A percentile compares a stretch with the other conserved stretches of the same genome.
Conservation (phyloP, 1,140 invertebrate genomes). For the Drosophila tristis region DNA sequence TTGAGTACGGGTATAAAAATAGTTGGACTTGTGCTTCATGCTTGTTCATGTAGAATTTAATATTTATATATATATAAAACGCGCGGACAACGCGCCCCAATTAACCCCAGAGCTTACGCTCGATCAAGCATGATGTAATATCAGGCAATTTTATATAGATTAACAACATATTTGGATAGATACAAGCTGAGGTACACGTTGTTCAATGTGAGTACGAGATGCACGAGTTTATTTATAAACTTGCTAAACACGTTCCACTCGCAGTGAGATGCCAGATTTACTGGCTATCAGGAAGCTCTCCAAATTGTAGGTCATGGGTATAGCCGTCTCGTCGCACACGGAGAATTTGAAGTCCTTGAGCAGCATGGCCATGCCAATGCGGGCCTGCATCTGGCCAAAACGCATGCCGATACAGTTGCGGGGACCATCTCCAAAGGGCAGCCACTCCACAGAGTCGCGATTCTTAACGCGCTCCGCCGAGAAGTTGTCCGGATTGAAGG, state of each 20-base stretch:
- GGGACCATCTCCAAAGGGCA: constrained; percentile 87
- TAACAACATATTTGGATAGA: no score
- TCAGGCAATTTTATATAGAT: constrained; percentile 1
- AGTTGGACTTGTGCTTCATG: no score
- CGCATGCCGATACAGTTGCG: constrained; percentile 85
- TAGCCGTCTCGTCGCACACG: constrained; percentile 70
- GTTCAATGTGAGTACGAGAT: not conserved
- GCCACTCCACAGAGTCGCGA: constrained; percentile 84
- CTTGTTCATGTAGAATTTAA: no score
- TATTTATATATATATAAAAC: no score
- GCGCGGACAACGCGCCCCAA: no score
- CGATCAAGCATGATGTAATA: not conserved
- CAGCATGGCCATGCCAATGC: constrained; percentile 85
- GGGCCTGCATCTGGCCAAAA: constrained; percentile 87
- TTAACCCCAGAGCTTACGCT: no score
- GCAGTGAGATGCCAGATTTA: constrained; percentile 59
- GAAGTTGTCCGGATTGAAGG: constrained; percentile 89
- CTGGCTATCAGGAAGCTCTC: constrained; percentile 53
- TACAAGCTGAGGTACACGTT: not conserved
- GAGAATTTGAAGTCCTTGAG: constrained; percentile 78
- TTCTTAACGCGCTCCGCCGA: constrained; percentile 85
- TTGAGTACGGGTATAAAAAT: no score
- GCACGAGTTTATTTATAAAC: not conserved
- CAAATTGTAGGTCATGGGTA: constrained; percentile 55
- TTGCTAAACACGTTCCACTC: constrained; percentile 56